phyloP scores from a whole-genome alignment of 2,888 invertebrate genomes.

The Noctua comes region DNA sequence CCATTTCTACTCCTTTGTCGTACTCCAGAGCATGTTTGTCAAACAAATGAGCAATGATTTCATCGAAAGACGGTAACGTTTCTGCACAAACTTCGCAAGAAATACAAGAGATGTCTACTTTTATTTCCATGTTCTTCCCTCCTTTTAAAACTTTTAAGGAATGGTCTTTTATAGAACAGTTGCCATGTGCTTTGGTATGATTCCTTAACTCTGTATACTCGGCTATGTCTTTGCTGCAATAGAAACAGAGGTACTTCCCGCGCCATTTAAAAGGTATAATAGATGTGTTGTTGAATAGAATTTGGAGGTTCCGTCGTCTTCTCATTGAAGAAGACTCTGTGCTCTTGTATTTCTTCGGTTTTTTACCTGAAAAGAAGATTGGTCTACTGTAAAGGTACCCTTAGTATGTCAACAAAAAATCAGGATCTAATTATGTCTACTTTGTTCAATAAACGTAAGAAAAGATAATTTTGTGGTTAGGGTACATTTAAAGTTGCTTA shows the following conservation, averaged over 20 bases:
- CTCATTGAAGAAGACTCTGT: conserved; percentile 85
- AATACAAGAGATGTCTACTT: conserved; percentile 84
- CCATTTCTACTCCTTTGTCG: conserved; percentile 83
- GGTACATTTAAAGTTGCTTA: conserved; percentile 82
- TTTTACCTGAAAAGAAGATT: conserved; percentile 84
- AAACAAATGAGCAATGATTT: conserved; percentile 79
- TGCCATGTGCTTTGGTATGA: conserved; percentile 84
- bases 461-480: conserved; percentile 56
- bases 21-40: conserved; percentile 81
- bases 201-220: conserved; percentile 80
- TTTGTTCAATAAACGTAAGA: conserved; percentile 44
- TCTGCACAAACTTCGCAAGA: conserved; percentile 82
- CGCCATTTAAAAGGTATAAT: conserved; percentile 88
- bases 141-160: conserved; percentile 85
- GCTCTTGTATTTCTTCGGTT: conserved; percentile 82
- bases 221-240: conserved; percentile 83
- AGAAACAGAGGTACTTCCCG: conserved; percentile 87
- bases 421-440: conserved; percentile 62
- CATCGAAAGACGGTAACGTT: conserved; percentile 73
- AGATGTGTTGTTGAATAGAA: conserved; percentile 86
- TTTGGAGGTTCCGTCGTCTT: conserved; percentile 84
- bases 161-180: conserved; percentile 83
- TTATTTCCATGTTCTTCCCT: conserved; percentile 87
- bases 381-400: conserved; percentile 87
- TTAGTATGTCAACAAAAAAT: conserved; percentile 49